Conservation (phyloP, 2,113 vertebrate species). For the Indri indri region DNA sequence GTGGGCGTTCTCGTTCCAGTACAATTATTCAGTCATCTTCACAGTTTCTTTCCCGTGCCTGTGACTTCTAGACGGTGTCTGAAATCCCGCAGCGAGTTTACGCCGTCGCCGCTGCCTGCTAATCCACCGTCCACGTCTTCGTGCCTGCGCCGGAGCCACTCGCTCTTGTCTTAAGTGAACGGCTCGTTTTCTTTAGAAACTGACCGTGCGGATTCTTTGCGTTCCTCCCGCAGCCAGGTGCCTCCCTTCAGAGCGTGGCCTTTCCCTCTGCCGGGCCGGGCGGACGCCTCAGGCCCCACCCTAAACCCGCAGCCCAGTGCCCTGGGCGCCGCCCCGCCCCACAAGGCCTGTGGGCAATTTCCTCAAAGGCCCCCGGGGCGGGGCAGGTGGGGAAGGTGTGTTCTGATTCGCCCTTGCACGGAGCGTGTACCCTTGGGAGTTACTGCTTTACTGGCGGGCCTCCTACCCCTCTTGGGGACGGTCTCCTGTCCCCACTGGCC, state of each 20-base stretch:
- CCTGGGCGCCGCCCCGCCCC: too few relatives aligned
- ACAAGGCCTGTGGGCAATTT: too few relatives aligned
- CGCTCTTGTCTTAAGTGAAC: accelerated
- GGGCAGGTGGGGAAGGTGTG: too few relatives aligned
- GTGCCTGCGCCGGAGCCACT: accelerated
- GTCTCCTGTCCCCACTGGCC: background rate
- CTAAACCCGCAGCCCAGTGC: accelerated
- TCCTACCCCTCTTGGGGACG: too few relatives aligned
- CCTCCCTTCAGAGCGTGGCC: background rate
- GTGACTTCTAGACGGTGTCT: background rate
- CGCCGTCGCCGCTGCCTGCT: too few relatives aligned
- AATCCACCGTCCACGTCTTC: accelerated
- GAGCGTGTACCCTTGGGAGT: too few relatives aligned
- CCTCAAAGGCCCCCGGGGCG: too few relatives aligned
- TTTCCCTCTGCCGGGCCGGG: background rate
- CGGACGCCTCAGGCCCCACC: too few relatives aligned
- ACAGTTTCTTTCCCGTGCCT: background rate
- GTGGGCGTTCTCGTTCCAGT: background rate
- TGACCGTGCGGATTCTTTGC: accelerated
- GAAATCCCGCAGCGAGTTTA: too few relatives aligned
- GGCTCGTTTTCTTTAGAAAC: background rate
- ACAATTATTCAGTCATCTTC: background rate
- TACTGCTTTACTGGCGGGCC: too few relatives aligned
- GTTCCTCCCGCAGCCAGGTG: accelerated
- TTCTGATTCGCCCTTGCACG: background rate